A percentile compares a stretch with the other conserved stretches of the same genome.
Evolutionary conservation across 2,888 invertebrate species (phyloP).

Genomic region (Rhaphigaster nebulosa): DNA sequence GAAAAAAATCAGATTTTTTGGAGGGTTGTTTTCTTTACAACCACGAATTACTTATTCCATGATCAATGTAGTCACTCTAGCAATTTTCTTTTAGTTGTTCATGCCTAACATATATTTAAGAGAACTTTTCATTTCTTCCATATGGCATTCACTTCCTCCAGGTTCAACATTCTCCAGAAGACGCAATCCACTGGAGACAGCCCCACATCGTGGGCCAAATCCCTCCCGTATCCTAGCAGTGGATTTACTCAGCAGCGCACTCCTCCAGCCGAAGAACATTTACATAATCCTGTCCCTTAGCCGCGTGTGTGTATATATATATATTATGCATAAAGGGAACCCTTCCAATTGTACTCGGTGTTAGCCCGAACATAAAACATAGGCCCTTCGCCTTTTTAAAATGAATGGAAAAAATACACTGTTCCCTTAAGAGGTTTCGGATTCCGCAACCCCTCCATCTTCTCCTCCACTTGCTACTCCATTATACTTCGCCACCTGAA

Average conservation of each 20-base stretch:
- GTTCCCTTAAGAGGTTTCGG: conserved; percentile 44
- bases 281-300: conserved; percentile 24
- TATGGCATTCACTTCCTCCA: background rate
- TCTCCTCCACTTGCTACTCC: conserved; percentile 31
- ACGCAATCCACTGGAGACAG: background rate
- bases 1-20: too few relatives aligned
- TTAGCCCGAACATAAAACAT: conserved; percentile 13
- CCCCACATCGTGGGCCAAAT: conserved; percentile 16
- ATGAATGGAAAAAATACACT: conserved; percentile 38
- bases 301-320: conserved; percentile 1
- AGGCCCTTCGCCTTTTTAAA: conserved; percentile 33
- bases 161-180: background rate
- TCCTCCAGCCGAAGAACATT: background rate
- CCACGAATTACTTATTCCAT: too few relatives aligned
- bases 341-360: conserved; percentile 19
- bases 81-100: background rate
- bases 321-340: conserved; percentile 38
- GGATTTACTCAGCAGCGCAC: background rate
- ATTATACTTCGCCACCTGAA: conserved; percentile 44
- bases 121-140: background rate
- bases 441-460: conserved; percentile 38
- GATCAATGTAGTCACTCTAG: too few relatives aligned
- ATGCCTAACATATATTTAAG: too few relatives aligned
- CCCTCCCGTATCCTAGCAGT: background rate
- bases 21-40: too few relatives aligned